Percentiles rank a stretch among this genome's conserved stretches.
phyloP scores from a whole-genome alignment of 2,797 vertebrate genomes.

The Toxotes lorentzi region DNA sequence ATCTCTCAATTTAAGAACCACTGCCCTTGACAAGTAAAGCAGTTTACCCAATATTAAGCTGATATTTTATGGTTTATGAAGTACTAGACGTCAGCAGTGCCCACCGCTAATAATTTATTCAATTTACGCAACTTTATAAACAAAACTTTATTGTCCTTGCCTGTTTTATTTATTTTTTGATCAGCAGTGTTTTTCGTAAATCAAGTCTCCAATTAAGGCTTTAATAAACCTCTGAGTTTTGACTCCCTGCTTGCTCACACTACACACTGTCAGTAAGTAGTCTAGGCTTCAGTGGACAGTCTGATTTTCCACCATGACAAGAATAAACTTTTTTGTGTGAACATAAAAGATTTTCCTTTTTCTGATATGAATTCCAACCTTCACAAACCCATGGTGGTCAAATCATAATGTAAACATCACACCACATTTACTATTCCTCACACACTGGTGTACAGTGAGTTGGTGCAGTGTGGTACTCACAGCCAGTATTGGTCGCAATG shows the following conservation, averaged over 20 bases:
- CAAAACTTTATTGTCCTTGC: conserved; percentile 1
- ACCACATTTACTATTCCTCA: background rate
- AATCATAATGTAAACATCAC: background rate
- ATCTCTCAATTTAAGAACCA: background rate
- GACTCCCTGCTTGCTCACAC: background rate
- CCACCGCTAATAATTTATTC: background rate
- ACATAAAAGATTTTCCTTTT: background rate
- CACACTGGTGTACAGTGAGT: background rate
- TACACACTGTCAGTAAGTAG: background rate
- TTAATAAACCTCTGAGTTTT: background rate
- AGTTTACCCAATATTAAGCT: background rate
- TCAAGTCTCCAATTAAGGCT: conserved; percentile 9
- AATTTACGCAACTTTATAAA: conserved; percentile 2
- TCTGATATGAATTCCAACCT: background rate
- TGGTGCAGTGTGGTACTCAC: conserved; percentile 83
- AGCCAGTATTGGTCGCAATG: conserved; percentile 87
- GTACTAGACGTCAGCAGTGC: background rate
- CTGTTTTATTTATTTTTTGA: background rate
- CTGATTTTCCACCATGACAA: conserved; percentile 9
- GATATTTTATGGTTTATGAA: conserved; percentile 1
- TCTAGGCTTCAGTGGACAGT: conserved; percentile 9
- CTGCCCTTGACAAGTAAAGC: conserved; percentile 9
- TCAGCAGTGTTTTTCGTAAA: background rate
- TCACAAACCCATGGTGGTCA: background rate
- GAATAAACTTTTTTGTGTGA: background rate